phyloP scores from a whole-genome alignment of 2,888 invertebrate genomes.

The Pteria penguin region DNA sequence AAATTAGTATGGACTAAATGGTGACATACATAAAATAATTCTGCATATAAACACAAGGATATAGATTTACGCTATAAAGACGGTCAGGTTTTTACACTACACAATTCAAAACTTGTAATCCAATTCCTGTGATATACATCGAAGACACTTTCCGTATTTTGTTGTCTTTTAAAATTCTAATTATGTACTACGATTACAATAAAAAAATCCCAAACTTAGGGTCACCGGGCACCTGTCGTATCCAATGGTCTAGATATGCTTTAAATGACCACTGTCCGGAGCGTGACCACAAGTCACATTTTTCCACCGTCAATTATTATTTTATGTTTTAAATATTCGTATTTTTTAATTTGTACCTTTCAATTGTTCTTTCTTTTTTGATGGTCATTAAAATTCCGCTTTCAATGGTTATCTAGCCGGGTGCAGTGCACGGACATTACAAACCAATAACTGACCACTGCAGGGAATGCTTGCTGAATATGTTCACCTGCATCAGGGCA shows the following conservation, averaged over 20 bases:
- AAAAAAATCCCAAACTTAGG: neutral
- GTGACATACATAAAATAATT: too few species aligned
- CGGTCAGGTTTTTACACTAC: too few species aligned
- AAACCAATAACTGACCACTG: neutral
- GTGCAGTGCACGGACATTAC: neutral
- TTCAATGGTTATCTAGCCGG: neutral
- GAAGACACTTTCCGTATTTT: too few species aligned
- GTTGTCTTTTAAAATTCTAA: too few species aligned
- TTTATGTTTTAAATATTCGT: constrained; percentile 10
- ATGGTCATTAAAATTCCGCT: neutral
- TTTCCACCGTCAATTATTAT: constrained; percentile 12
- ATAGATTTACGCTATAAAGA: too few species aligned
- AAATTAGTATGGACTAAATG: too few species aligned
- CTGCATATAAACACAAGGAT: too few species aligned
- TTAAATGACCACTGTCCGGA: constrained; percentile 20
- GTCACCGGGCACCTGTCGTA: constrained; percentile 18
- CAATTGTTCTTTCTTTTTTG: constrained; percentile 2
- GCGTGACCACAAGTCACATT: constrained; percentile 18
- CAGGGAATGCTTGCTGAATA: neutral
- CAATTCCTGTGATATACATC: too few species aligned
- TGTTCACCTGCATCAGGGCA: constrained; percentile 33
- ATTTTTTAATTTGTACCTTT: constrained; percentile 32
- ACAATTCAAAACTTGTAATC: too few species aligned
- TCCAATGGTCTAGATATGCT: neutral
- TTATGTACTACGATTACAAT: too few species aligned